A percentile compares a stretch with the other conserved stretches of the same genome.
Conservation (phyloP, 2,113 vertebrate species). For the Petroica traversi region DNA sequence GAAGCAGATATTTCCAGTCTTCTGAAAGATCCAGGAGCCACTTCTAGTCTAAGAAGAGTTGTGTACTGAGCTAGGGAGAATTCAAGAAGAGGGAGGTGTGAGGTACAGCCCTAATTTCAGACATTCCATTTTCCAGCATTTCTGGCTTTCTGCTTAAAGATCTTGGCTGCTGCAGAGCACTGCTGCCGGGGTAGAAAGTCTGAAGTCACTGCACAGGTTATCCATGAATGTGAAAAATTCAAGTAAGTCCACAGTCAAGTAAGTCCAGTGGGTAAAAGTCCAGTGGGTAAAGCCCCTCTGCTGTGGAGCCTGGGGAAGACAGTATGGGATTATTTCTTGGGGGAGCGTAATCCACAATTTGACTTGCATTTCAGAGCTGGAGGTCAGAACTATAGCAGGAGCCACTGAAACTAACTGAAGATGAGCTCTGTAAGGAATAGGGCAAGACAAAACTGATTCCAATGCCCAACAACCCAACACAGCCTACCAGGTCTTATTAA, state of each 20-base stretch:
- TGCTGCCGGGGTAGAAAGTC: neutral
- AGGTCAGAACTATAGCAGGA: neutral
- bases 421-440: neutral
- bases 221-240: neutral
- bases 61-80: neutral
- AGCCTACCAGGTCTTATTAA: neutral
- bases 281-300: neutral
- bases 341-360: neutral
- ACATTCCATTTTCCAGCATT: neutral
- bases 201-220: neutral
- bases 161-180: neutral
- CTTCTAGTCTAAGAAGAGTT: neutral
- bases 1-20: neutral
- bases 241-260: fast-evolving
- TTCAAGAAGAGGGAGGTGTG: neutral
- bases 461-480: neutral
- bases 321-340: neutral
- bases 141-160: neutral
- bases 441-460: neutral
- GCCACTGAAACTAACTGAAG: neutral
- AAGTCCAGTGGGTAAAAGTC: neutral
- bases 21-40: neutral
- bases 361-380: neutral
- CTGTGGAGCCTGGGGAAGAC: neutral
- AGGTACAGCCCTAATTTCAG: neutral